Percentiles rank a stretch among this genome's conserved stretches.
These are phyloP conservation scores for Chloropsis cyanopogon DNA, from an alignment of 2,113 vertebrate genomes.

Conservation along the genomic window DNA sequence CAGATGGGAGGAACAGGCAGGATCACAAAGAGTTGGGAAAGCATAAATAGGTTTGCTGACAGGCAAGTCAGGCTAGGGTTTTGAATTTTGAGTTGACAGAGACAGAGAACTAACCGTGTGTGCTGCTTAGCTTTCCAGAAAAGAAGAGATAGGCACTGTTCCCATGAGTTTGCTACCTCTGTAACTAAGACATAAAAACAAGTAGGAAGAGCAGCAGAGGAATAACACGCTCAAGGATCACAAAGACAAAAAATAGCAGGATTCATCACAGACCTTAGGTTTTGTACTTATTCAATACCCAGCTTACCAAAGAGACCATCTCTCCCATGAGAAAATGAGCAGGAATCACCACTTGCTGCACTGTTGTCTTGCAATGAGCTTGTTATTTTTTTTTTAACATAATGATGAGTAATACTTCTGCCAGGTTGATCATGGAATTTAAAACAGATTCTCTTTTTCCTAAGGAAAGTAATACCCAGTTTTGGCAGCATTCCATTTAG, in stretches of 20 bases:
- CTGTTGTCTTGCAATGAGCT: not conserved
- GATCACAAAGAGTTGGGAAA: not conserved
- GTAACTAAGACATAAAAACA: not conserved
- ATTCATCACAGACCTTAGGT: not conserved
- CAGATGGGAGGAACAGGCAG: not conserved
- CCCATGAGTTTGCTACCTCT: not conserved
- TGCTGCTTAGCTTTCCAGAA: not conserved
- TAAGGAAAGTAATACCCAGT: not conserved
- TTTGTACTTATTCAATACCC: not conserved
- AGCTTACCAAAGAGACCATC: not conserved
- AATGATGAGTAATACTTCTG: not conserved
- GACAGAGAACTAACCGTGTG: not conserved
- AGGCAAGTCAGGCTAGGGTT: not conserved
- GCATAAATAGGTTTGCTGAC: not conserved
- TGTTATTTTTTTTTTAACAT: not conserved
- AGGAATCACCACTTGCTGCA: not conserved
- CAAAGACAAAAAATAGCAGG: not conserved
- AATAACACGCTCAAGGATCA: not conserved
- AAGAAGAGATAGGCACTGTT: not conserved
- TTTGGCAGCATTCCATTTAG: conserved; percentile 6
- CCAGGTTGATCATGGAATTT: not conserved
- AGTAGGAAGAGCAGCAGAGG: not conserved
- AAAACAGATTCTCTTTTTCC: not conserved
- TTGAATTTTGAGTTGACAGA: not conserved
- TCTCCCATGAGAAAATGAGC: not conserved